phyloP scores from a whole-genome alignment of 2,113 vertebrate genomes.

The Trematomus loennbergii region DNA sequence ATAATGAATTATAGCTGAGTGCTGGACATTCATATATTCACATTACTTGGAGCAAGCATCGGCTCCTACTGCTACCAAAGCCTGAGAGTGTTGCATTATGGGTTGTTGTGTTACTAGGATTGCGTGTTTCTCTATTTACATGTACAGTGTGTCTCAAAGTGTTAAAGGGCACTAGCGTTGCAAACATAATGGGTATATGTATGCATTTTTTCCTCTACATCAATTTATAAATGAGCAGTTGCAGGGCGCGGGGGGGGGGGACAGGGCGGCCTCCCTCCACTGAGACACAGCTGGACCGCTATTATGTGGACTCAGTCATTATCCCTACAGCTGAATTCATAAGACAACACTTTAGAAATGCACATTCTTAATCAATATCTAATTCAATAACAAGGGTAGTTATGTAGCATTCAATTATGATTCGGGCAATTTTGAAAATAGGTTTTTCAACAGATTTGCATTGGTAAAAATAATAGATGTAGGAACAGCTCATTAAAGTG shows the following conservation, averaged over 20 bases:
- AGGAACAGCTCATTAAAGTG: background rate
- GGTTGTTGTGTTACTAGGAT: background rate
- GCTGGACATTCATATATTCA: background rate
- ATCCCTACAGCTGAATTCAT: constrained; percentile 17
- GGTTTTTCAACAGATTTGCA: background rate
- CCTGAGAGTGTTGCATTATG: background rate
- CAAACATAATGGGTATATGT: background rate
- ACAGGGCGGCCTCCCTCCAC: background rate
- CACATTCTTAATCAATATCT: background rate
- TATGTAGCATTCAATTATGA: background rate
- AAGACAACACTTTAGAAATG: constrained; percentile 10
- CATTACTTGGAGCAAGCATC: background rate
- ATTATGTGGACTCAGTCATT: constrained; percentile 25
- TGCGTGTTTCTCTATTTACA: background rate
- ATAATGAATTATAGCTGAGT: background rate
- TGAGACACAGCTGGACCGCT: constrained; percentile 49
- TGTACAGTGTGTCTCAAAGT: background rate
- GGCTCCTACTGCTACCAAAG: background rate
- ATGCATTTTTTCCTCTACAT: background rate
- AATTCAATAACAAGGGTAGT: background rate
- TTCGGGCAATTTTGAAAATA: background rate
- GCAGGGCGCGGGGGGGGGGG: background rate
- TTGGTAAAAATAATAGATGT: background rate
- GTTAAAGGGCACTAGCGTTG: background rate
- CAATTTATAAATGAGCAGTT: background rate